These are phyloP conservation scores for Nymphalis io DNA, from an alignment of 1,140 invertebrate species.

Conservation along the genomic window DNA sequence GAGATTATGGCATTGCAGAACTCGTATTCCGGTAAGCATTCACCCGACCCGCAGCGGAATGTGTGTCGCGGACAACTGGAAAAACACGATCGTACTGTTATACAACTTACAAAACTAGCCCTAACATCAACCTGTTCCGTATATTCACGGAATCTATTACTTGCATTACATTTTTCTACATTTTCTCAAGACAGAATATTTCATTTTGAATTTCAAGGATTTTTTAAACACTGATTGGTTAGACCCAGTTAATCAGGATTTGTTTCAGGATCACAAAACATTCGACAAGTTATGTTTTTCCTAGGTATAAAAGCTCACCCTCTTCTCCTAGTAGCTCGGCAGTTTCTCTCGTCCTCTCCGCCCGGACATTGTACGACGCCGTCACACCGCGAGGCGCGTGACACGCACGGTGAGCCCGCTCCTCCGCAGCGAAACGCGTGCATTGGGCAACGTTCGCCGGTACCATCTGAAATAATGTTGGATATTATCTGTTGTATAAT, in stretches of 20 bases:
- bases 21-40: conserved; percentile 92
- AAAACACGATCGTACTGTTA: conserved; percentile 35
- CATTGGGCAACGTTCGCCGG: conserved; percentile 68
- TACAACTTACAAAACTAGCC: conserved; percentile 19
- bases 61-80: conserved; percentile 88
- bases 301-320: conserved; percentile 66
- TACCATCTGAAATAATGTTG: conserved; percentile 48
- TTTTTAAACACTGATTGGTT: too few relatives aligned
- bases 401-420: conserved; percentile 83
- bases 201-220: too few relatives aligned
- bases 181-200: neutral
- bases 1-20: conserved; percentile 94
- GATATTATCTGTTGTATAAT: neutral
- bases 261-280: neutral
- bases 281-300: neutral
- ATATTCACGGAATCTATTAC: conserved; percentile 20
- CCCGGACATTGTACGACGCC: conserved; percentile 88
- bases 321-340: conserved; percentile 81
- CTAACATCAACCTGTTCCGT: conserved; percentile 5
- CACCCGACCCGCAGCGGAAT: conserved; percentile 90
- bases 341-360: conserved; percentile 90
- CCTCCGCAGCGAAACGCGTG: conserved; percentile 85
- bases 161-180: conserved; percentile 14
- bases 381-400: conserved; percentile 88
- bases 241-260: neutral